Evolutionary conservation across 1,140 invertebrate species (phyloP), one percentile per base, ranked within the genome.

Genomic region (Drosophila burlai): DNA sequence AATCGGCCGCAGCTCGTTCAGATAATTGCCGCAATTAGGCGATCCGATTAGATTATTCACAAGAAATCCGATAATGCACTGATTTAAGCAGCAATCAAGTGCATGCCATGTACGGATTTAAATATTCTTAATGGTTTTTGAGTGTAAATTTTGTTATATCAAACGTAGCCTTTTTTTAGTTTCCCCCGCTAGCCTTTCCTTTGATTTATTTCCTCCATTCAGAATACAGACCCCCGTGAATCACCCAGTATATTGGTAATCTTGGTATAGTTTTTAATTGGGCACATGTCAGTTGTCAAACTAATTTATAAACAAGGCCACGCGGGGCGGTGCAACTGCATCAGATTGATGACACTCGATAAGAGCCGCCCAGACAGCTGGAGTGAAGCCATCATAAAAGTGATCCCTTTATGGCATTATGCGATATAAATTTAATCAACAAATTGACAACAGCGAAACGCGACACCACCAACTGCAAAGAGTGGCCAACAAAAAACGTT

Each of bases 21-120:
- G 47, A 81, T 84, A 81, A 81, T 80, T 71, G 55, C 54, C 38
- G 54, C 26, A 84, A 84, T 83, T 84, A 76, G 49, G 63, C 67
- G 76, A 74, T 74, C 68, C 31, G 71, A 52, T 73, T 61, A 61
- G 71, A 73, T 61, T 43, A 15, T 26, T 45, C 3, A 31, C 1
- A 10, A 59, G 36, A 42, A 59, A 43, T 29, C 21, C 10, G 54
- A 61, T 42, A 34, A 26, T 57, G 13, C 34, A 38, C 52, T 38
- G 52, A 55, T 55, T 55, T 55, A 55, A 38, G 18, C 36, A 11
- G 54, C 54, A 40, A 40, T 57, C 54, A 40, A 26, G 54, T 57
- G 54, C 54, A 57, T 57, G 54, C 54, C 54, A 57, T 57, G 54
- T 8, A 1, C 1, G 9, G 54, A 57, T 57, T 57, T 57, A 40